phyloP scores from a whole-genome alignment of 1,140 invertebrate species.

The Coptotermes formosanus region DNA sequence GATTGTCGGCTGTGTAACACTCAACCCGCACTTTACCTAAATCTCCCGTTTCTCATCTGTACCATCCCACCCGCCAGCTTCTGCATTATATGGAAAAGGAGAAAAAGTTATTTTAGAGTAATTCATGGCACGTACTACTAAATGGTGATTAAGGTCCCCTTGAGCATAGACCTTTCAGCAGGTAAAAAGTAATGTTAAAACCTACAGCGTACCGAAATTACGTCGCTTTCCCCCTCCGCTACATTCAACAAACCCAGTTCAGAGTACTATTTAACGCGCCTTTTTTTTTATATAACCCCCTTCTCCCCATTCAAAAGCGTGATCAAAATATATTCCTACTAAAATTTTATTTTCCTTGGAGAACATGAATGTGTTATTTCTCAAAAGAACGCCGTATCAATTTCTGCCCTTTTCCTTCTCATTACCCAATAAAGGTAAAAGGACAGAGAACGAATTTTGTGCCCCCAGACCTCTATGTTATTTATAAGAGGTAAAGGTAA shows the following conservation, averaged over 20 bases:
- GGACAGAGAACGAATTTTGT: too few species aligned
- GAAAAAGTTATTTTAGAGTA: not conserved
- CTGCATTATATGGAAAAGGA: not conserved
- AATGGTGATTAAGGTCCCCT: conserved; percentile 7
- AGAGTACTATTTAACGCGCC: not conserved
- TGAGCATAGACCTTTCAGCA: not conserved
- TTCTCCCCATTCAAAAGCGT: not conserved
- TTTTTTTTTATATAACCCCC: not conserved
- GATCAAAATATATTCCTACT: not conserved
- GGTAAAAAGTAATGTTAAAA: not conserved
- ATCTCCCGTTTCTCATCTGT: too few species aligned
- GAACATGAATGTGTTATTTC: not conserved
- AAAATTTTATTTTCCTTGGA: not conserved
- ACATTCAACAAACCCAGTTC: too few species aligned
- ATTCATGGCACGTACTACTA: not conserved
- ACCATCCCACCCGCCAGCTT: not conserved
- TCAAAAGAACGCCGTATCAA: not conserved
- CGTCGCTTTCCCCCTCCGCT: not conserved
- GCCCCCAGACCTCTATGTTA: too few species aligned
- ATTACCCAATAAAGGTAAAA: too few species aligned
- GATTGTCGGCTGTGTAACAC: not conserved
- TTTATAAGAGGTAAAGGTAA: too few species aligned
- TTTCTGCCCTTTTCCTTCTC: too few species aligned
- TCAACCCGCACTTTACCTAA: too few species aligned
- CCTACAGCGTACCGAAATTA: not conserved